These are phyloP conservation scores for Lissocephala sabroskyi DNA, from an alignment of 2,888 invertebrate genomes.

Conservation along the genomic window DNA sequence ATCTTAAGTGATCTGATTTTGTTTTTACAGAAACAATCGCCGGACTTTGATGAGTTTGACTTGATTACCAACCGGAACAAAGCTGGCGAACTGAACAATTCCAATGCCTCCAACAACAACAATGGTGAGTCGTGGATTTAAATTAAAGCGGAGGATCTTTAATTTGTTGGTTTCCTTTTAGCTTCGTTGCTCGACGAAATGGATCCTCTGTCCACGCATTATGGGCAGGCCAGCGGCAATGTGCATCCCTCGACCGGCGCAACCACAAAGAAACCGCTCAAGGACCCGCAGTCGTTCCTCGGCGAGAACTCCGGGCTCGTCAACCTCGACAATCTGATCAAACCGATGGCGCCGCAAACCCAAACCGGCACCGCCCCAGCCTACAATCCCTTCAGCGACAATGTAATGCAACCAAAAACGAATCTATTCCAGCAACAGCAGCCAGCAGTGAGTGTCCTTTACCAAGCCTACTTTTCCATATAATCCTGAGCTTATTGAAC, in stretches of 20 bases:
- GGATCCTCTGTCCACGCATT: slow-evolving; percentile 68
- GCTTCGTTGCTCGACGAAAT: slow-evolving; percentile 71
- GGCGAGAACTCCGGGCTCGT: slow-evolving; percentile 97
- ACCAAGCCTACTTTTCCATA: not conserved
- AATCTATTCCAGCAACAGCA: slow-evolving; percentile 77
- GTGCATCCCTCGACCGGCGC: slow-evolving; percentile 60
- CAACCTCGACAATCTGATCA: slow-evolving; percentile 97
- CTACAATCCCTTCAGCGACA: slow-evolving; percentile 73
- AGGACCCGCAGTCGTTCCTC: slow-evolving; percentile 95
- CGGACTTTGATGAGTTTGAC: slow-evolving; percentile 91
- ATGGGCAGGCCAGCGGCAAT: slow-evolving; percentile 38
- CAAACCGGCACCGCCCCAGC: slow-evolving; percentile 61
- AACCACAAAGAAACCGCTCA: slow-evolving; percentile 73
- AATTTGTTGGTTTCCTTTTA: slow-evolving; percentile 16
- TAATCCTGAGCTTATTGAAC: not conserved
- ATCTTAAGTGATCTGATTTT: not conserved
- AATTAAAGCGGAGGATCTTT: not conserved
- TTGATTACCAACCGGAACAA: slow-evolving; percentile 85
- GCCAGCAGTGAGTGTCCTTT: slow-evolving; percentile 66
- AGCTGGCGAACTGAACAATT: slow-evolving; percentile 64
- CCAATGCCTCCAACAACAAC: slow-evolving; percentile 70
- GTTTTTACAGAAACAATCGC: slow-evolving; percentile 63
- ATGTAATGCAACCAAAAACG: slow-evolving; percentile 71
- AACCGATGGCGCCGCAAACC: slow-evolving; percentile 72
- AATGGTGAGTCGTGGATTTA: slow-evolving; percentile 49